These are phyloP conservation scores for Trypoxylus dichotomus DNA, from an alignment of 1,140 invertebrate genomes.

Conservation along the genomic window DNA sequence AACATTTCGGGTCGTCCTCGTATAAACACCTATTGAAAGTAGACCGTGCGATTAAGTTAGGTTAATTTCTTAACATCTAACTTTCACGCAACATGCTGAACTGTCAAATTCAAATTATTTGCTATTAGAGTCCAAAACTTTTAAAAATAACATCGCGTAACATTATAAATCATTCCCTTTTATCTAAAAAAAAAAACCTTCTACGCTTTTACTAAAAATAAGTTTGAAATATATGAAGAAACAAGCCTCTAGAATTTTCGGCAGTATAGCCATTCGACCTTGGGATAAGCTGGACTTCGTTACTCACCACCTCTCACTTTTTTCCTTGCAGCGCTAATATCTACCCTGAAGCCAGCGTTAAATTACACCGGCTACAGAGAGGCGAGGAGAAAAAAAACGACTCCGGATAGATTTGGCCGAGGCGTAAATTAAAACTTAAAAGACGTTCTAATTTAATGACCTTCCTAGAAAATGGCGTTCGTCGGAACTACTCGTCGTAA, in stretches of 20 bases:
- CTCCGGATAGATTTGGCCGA: slow-evolving; percentile 32
- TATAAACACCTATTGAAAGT: too few species aligned
- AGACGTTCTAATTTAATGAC: slow-evolving; percentile 36
- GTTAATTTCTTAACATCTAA: too few species aligned
- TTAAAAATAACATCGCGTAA: neutral
- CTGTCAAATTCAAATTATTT: too few species aligned
- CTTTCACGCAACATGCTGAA: too few species aligned
- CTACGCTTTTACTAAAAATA: neutral
- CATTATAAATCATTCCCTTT: neutral
- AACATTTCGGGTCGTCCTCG: too few species aligned
- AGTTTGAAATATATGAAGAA: neutral
- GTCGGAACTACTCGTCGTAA: neutral
- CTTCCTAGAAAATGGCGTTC: neutral
- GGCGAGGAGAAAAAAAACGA: slow-evolving; percentile 36
- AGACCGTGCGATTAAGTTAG: too few species aligned
- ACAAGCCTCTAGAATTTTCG: neutral
- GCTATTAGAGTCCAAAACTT: neutral
- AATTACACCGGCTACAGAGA: neutral
- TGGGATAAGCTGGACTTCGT: neutral
- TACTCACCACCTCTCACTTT: neutral
- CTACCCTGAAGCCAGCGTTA: neutral
- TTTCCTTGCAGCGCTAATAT: neutral
- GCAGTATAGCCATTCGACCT: neutral
- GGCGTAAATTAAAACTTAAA: slow-evolving; percentile 28
- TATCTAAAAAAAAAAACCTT: neutral